A percentile compares a stretch with the other conserved stretches of the same genome.
phyloP scores from a whole-genome alignment of 2,888 invertebrate species.

The Brenthis daphne region DNA sequence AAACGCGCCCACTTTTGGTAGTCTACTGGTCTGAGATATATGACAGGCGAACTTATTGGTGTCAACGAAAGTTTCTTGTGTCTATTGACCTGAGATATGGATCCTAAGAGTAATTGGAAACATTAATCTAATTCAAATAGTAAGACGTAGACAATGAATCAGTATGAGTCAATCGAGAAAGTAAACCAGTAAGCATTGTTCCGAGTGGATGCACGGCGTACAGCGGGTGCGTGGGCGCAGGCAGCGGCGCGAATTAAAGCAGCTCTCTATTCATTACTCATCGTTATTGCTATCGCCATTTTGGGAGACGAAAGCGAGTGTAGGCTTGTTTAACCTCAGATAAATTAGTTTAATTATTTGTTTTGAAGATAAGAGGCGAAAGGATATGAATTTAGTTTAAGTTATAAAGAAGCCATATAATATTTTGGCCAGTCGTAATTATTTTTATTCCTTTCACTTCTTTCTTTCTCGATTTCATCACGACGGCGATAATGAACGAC shows the following conservation, averaged over 20 bases:
- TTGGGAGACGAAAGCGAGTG: slow-evolving; percentile 78
- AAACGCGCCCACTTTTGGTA: not conserved
- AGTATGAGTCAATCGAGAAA: slow-evolving; percentile 81
- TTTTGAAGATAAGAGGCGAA: slow-evolving; percentile 53
- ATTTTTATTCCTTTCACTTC: slow-evolving; percentile 29
- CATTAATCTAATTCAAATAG: slow-evolving; percentile 75
- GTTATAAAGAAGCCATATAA: slow-evolving; percentile 8
- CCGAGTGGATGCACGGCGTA: slow-evolving; percentile 78
- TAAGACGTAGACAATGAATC: slow-evolving; percentile 75
- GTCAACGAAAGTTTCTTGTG: slow-evolving; percentile 38
- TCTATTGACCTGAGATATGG: slow-evolving; percentile 57
- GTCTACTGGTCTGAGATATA: slow-evolving; percentile 1
- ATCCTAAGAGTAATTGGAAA: slow-evolving; percentile 59
- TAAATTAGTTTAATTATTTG: slow-evolving; percentile 52
- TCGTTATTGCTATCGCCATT: slow-evolving; percentile 78
- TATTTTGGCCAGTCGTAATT: slow-evolving; percentile 4
- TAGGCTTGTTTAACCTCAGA: slow-evolving; percentile 63
- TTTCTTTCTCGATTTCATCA: slow-evolving; percentile 1
- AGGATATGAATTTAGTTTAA: slow-evolving; percentile 16
- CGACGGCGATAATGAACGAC: not conserved
- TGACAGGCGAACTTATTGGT: slow-evolving; percentile 19
- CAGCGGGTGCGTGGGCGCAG: slow-evolving; percentile 70
- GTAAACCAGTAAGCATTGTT: slow-evolving; percentile 81
- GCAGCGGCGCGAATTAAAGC: slow-evolving; percentile 77
- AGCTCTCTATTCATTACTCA: slow-evolving; percentile 83